Evolutionary conservation across 2,797 vertebrate species (phyloP).

Genomic region (Sardinella longiceps): DNA sequence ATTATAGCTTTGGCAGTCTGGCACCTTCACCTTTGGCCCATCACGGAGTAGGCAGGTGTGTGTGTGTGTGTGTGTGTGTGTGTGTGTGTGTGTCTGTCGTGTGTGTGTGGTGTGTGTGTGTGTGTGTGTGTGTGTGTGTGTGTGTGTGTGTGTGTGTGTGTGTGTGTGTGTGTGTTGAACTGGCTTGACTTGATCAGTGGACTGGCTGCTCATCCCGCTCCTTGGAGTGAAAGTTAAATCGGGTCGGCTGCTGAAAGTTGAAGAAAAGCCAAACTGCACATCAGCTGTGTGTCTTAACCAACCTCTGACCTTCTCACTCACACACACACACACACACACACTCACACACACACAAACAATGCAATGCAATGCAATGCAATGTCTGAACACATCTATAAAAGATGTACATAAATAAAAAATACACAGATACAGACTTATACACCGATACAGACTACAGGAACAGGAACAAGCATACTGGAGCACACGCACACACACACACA

Average conservation of each 20-base stretch:
- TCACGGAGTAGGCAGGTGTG: no score
- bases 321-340: not conserved
- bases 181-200: not conserved
- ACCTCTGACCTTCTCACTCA: not conserved
- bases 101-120: no score
- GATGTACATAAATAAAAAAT: no score
- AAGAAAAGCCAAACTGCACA: not conserved
- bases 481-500: not conserved
- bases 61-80: no score
- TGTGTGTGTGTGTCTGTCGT: no score
- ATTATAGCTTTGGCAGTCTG: not conserved
- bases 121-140: no score
- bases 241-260: not conserved
- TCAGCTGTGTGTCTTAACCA: not conserved
- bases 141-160: not conserved
- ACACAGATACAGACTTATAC: not conserved
- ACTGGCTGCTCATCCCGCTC: not conserved
- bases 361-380: no score
- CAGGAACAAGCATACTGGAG: no score
- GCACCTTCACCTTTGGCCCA: not conserved
- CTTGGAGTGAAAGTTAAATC: not conserved
- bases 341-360: no score
- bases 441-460: no score
- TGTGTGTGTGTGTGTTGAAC: not conserved
- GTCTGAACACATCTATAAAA: not conserved